Base-by-base conservation (phyloP, 2,797 vertebrate genomes). In the Gallirallus australis region DNA sequence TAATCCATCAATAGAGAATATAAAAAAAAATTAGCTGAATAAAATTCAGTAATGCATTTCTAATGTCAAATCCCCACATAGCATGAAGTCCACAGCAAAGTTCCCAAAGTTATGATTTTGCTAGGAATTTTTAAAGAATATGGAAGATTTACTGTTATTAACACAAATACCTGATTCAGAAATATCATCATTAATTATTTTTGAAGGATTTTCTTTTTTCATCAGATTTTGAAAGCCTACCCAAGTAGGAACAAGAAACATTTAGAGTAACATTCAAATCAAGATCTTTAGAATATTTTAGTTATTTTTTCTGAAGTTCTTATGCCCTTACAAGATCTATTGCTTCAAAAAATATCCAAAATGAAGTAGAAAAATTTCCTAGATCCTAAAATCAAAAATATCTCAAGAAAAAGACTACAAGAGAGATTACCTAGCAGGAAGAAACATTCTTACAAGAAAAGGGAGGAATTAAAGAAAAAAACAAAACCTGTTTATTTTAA, bases 21-120 rank as follows among this genome's bases (percentile, higher is more conserved):
- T 5, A 11, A 8, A 11, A 23, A 25, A 11, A n/a, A 45, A 54
- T 39, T 35, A 17, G 3, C 25, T 65, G 10, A 31, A 4, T 28
- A 15, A 24, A 21, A 30, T 56, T 7, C n/a, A 19, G 15, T 37
- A 42, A 7, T 25, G 40, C 5, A 20, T 2, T 54, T 5, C 4
- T n/a, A 20, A 1, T 8, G 4, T n/a, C 59, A 33, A 48, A 86
- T 16, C 19, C 35, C 2, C 15, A 47, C 7, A 11, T 11, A 20
- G 2, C 1, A 0, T 80, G 18, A 65, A 57, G 6, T 3, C 7
- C 6, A 45, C 2, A 65, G 10, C 3, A 57, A 45, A 53, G 15
- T 48, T 45, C 6, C 15, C 8, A 50, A 37, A 69, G 2, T 6
- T 35, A 35, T 39, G 0, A 15, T n/a, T 70, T 75, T 53, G 6